Evolutionary conservation across 2,113 vertebrate genomes (phyloP).

Genomic region (Anolis sagrei): DNA sequence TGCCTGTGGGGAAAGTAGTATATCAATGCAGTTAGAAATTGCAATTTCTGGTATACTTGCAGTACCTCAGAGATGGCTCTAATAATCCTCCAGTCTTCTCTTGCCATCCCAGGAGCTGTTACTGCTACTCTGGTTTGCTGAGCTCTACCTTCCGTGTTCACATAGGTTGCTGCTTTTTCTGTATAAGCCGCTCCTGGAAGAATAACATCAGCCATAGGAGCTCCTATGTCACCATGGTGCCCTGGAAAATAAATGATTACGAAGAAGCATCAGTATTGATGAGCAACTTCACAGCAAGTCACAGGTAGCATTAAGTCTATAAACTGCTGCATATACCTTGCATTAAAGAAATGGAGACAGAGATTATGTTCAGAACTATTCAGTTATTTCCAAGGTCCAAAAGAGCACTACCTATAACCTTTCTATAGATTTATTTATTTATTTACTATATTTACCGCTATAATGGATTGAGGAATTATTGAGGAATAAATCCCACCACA

Average conservation of each 20-base stretch:
- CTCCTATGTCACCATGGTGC: slow-evolving; percentile 94
- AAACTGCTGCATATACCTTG: background rate
- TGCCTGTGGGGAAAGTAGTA: slow-evolving; percentile 3
- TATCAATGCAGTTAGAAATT: slow-evolving; percentile 12
- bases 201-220: slow-evolving; percentile 92
- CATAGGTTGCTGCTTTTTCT: slow-evolving; percentile 92
- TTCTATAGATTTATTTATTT: too few relatives aligned
- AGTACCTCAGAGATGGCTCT: slow-evolving; percentile 94
- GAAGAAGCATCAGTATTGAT: background rate
- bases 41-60: background rate
- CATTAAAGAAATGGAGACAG: background rate
- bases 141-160: slow-evolving; percentile 95
- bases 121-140: slow-evolving; percentile 93
- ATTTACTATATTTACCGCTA: too few relatives aligned
- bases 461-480: too few relatives aligned
- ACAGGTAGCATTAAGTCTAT: background rate
- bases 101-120: slow-evolving; percentile 90
- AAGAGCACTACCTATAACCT: background rate
- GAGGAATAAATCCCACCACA: too few relatives aligned
- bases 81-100: slow-evolving; percentile 97
- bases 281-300: background rate
- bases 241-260: slow-evolving; percentile 72
- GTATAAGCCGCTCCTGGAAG: slow-evolving; percentile 95
- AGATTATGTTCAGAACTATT: background rate
- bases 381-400: background rate